Percentiles rank a stretch among this genome's conserved stretches.
Evolutionary conservation across 2,113 vertebrate species (phyloP).

Genomic region (Chlorodrepanis virens): DNA sequence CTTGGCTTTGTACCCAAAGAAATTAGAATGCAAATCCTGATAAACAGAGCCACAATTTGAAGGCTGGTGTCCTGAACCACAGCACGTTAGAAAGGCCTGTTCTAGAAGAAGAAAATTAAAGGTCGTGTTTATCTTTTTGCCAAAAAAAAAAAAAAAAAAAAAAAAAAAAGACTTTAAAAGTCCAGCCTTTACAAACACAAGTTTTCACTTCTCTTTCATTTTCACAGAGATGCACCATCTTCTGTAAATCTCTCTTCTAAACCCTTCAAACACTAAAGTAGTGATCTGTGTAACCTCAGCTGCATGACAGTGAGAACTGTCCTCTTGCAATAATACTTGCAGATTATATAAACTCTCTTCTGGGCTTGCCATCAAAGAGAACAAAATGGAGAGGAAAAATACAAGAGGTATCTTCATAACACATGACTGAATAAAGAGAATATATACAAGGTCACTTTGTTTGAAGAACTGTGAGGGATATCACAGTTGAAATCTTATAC

Average conservation of each 20-base stretch:
- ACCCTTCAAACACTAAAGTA: not conserved
- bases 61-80: not conserved
- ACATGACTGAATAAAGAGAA: not conserved
- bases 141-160: not conserved
- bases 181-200: not conserved
- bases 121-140: not conserved
- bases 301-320: not conserved
- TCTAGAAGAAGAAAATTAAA: constrained; percentile 29
- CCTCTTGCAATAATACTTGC: not conserved
- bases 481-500: not conserved
- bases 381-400: not conserved
- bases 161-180: not conserved
- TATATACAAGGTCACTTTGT: not conserved
- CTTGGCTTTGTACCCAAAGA: constrained; percentile 30
- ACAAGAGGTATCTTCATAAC: not conserved
- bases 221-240: not conserved
- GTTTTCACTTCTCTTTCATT: constrained; percentile 1
- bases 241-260: constrained; percentile 24
- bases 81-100: constrained; percentile 25
- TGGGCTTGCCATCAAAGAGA: constrained; percentile 27
- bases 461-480: constrained; percentile 5
- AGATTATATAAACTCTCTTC: constrained; percentile 17
- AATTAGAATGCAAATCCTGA: constrained; percentile 45
- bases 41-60: not conserved
- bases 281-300: constrained; percentile 10